Conservation (phyloP, 2,888 invertebrate species). For the Rhodophaea formosa region DNA sequence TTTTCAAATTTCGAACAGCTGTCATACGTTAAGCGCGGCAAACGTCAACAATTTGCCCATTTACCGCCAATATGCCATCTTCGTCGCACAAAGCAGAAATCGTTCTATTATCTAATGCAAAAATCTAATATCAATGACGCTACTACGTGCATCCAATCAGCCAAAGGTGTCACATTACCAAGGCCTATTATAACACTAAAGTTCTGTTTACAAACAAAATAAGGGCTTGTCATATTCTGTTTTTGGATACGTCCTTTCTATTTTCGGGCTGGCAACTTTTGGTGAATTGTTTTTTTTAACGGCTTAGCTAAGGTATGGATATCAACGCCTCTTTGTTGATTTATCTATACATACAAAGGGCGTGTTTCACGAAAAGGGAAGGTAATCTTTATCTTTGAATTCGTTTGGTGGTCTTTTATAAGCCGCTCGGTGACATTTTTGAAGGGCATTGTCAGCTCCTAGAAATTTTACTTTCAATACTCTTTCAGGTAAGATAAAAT, state of each 20-base stretch:
- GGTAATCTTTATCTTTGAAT: conserved; percentile 57
- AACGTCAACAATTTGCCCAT: conserved; percentile 76
- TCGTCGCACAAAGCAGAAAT: conserved; percentile 36
- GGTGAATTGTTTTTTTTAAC: conserved; percentile 58
- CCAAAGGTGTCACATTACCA: conserved; percentile 76
- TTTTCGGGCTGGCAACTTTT: conserved; percentile 72
- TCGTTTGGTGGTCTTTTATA: conserved; percentile 67
- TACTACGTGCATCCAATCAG: conserved; percentile 68
- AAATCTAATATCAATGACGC: conserved; percentile 66
- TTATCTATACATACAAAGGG: conserved; percentile 62
- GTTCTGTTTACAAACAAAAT: conserved; percentile 79
- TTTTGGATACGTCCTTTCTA: conserved; percentile 71
- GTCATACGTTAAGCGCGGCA: conserved; percentile 46
- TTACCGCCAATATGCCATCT: conserved; percentile 58
- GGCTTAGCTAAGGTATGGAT: conserved; percentile 68
- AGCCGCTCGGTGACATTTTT: conserved; percentile 63
- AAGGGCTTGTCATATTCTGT: conserved; percentile 79
- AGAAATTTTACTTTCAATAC: conserved; percentile 62
- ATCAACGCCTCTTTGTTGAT: conserved; percentile 77
- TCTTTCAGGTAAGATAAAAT: conserved; percentile 29
- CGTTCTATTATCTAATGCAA: conserved; percentile 38
- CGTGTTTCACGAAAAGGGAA: conserved; percentile 68
- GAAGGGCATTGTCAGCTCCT: conserved; percentile 43
- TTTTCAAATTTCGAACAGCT: conserved; percentile 49
- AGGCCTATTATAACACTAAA: conserved; percentile 55